A percentile compares a stretch with the other conserved stretches of the same genome.
Evolutionary conservation across 2,888 invertebrate genomes (phyloP).

Genomic region (Pyrocoelia pectoralis): DNA sequence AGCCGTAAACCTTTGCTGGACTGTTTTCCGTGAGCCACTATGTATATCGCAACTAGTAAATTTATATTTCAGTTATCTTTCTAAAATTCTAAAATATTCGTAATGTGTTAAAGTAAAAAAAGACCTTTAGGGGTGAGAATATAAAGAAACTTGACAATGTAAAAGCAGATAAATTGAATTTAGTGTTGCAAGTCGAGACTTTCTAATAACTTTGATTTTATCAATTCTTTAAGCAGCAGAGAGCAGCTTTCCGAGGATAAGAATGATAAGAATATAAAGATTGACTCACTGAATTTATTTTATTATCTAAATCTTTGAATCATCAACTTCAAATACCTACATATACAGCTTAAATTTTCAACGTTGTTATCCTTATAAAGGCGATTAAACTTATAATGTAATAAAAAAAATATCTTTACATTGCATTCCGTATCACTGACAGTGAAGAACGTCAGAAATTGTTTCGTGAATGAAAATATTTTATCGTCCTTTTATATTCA

Average conservation of each 20-base stretch:
- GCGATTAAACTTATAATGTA: not conserved
- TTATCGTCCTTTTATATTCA: too few relatives aligned
- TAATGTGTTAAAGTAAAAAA: not conserved
- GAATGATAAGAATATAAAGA: conserved; percentile 1
- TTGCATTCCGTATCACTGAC: too few relatives aligned
- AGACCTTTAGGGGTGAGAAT: not conserved
- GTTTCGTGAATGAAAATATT: too few relatives aligned
- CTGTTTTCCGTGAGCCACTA: too few relatives aligned
- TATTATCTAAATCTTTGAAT: not conserved
- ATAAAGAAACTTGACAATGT: conserved; percentile 5
- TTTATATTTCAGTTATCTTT: too few relatives aligned
- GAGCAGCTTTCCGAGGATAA: not conserved
- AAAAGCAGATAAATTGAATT: conserved; percentile 4
- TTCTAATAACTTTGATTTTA: conserved; percentile 12
- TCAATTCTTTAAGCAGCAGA: conserved; percentile 10
- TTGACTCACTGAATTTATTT: conserved; percentile 6
- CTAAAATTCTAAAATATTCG: not conserved
- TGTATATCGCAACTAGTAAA: too few relatives aligned
- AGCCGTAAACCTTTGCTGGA: too few relatives aligned
- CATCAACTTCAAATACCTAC: not conserved
- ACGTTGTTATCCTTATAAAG: not conserved
- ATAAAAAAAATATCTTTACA: not conserved
- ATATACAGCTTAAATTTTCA: not conserved
- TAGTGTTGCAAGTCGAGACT: conserved; percentile 8
- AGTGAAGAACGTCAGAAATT: too few relatives aligned